Evolutionary conservation across 2,113 vertebrate species (phyloP).

Genomic region (Entomyzon cyanotis): DNA sequence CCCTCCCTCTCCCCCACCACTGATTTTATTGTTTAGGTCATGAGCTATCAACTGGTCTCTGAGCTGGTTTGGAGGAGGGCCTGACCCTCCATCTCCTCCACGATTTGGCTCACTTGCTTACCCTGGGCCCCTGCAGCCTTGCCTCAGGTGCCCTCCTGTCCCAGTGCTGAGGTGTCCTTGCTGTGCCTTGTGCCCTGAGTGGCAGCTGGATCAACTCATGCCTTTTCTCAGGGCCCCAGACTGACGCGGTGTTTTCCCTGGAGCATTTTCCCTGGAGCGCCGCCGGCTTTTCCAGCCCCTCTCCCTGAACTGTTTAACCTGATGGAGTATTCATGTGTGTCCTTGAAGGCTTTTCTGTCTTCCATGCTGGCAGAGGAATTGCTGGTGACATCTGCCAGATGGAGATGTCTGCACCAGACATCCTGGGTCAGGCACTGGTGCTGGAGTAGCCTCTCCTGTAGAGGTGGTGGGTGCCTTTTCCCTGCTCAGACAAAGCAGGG

Average conservation of each 20-base stretch:
- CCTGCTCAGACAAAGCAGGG: neutral
- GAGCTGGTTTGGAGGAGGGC: neutral
- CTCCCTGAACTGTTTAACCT: neutral
- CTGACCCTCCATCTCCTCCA: neutral
- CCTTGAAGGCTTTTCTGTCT: neutral
- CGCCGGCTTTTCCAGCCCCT: neutral
- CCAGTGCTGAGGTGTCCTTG: neutral
- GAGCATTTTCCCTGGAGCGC: rapidly evolving
- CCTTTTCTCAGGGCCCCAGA: constrained; percentile 39
- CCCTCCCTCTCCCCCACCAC: neutral
- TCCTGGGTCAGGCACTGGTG: neutral
- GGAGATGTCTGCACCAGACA: neutral
- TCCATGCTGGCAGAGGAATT: neutral
- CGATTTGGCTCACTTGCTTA: neutral
- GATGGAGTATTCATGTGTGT: neutral
- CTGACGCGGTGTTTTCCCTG: rapidly evolving
- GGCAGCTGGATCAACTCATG: constrained; percentile 10
- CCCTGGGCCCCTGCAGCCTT: neutral
- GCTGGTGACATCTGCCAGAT: neutral
- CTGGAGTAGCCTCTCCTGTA: neutral
- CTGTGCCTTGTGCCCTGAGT: neutral
- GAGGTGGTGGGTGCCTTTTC: neutral
- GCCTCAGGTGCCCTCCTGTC: neutral
- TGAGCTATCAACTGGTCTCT: neutral
- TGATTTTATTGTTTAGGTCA: neutral